Conservation (phyloP, 1,140 invertebrate genomes). For the Leptinotarsa lineolata region DNA sequence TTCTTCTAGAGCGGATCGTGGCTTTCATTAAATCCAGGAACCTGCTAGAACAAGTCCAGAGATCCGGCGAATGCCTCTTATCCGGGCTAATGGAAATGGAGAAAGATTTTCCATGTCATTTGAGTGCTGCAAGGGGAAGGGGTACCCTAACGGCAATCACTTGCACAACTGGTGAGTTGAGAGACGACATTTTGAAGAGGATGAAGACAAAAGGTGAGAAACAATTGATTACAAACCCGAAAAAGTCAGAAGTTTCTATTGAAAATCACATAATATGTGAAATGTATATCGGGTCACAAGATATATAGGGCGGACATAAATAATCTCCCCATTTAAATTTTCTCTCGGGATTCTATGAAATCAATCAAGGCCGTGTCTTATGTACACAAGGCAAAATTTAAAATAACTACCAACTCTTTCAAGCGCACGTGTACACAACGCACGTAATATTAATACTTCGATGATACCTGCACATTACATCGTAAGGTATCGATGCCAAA, state of each 20-base stretch:
- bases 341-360: no score
- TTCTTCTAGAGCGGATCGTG: constrained; percentile 86
- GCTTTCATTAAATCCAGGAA: constrained; percentile 84
- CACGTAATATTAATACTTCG: no score
- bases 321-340: no score
- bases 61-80: constrained; percentile 77
- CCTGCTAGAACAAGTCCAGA: constrained; percentile 74
- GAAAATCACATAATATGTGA: background rate
- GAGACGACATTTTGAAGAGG: constrained; percentile 81
- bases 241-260: background rate
- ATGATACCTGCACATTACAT: no score
- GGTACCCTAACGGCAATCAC: constrained; percentile 93
- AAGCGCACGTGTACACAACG: no score
- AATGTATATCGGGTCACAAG: background rate
- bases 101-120: constrained; percentile 72
- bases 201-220: constrained; percentile 75
- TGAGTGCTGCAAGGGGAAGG: constrained; percentile 83
- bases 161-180: constrained; percentile 64
- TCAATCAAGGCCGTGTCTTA: no score
- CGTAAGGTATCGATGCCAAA: no score
- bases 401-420: no score
- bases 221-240: background rate
- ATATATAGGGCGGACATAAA: background rate
- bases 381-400: no score
- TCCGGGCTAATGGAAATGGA: constrained; percentile 72